Conservation (phyloP, 2,888 invertebrate genomes). For the Cerastoderma edule region DNA sequence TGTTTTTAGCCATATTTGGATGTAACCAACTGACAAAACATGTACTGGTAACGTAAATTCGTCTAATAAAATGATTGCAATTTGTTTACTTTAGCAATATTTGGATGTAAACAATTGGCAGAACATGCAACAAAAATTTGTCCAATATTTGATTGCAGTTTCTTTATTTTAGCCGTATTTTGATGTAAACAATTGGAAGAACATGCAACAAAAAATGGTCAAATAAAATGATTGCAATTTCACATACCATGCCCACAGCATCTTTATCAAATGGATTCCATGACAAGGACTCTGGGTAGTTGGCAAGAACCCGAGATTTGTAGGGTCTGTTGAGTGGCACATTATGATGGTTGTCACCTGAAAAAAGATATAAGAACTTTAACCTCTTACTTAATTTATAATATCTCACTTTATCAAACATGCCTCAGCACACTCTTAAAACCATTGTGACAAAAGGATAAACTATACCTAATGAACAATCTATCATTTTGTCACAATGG, state of each 20-base stretch:
- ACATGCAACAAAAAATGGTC: too few relatives aligned
- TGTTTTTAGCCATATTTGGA: too few relatives aligned
- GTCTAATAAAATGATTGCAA: too few relatives aligned
- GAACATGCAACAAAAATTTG: too few relatives aligned
- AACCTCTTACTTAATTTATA: neutral
- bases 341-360: conserved; percentile 85
- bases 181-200: too few relatives aligned
- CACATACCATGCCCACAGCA: conserved; percentile 96
- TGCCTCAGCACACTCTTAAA: neutral
- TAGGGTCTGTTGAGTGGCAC: conserved; percentile 97
- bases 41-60: too few relatives aligned
- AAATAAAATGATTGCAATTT: too few relatives aligned
- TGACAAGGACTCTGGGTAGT: conserved; percentile 95
- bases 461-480: neutral
- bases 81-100: too few relatives aligned
- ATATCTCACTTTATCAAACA: neutral
- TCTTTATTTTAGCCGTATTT: too few relatives aligned
- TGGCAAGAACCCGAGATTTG: conserved; percentile 95
- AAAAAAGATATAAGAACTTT: neutral
- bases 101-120: too few relatives aligned
- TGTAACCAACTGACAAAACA: too few relatives aligned
- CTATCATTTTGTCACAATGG: neutral
- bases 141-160: too few relatives aligned
- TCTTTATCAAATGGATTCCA: conserved; percentile 95
- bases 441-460: neutral